phyloP scores from a whole-genome alignment of 2,797 vertebrate species.

The Cossypha heuglini region DNA sequence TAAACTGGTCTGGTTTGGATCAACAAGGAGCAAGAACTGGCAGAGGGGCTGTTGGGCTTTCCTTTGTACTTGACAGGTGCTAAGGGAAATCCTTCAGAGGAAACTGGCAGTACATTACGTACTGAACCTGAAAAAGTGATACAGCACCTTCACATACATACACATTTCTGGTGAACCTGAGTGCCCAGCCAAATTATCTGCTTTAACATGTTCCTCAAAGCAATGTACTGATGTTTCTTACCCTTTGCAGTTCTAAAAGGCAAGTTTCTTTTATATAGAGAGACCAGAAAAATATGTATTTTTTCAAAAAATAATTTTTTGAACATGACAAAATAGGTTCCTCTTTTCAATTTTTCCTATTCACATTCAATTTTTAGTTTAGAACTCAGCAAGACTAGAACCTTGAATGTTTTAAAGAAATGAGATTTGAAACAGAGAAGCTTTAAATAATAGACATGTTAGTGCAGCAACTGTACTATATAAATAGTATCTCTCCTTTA shows the following conservation, averaged over 20 bases:
- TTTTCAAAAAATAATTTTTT: neutral
- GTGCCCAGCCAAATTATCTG: neutral
- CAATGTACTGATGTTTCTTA: neutral
- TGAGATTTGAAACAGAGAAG: neutral
- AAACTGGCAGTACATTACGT: neutral
- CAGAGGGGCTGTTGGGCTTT: neutral
- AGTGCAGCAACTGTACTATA: neutral
- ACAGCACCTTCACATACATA: fast-evolving
- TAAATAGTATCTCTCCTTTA: neutral
- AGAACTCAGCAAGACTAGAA: neutral
- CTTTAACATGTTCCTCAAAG: neutral
- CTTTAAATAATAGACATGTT: slow-evolving; percentile 17
- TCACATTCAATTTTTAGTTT: neutral
- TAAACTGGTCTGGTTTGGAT: neutral
- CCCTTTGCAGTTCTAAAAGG: neutral
- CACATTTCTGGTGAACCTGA: neutral
- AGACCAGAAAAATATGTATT: neutral
- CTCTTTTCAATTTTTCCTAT: neutral
- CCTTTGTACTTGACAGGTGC: neutral
- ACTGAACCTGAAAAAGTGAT: neutral
- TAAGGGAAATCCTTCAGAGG: neutral
- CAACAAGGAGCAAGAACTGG: neutral
- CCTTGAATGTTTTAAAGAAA: neutral
- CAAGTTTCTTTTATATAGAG: neutral
- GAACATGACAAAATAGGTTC: neutral